A percentile compares a stretch with the other conserved stretches of the same genome.
phyloP scores from a whole-genome alignment of 2,113 vertebrate genomes.

The Synodontis membranacea region DNA sequence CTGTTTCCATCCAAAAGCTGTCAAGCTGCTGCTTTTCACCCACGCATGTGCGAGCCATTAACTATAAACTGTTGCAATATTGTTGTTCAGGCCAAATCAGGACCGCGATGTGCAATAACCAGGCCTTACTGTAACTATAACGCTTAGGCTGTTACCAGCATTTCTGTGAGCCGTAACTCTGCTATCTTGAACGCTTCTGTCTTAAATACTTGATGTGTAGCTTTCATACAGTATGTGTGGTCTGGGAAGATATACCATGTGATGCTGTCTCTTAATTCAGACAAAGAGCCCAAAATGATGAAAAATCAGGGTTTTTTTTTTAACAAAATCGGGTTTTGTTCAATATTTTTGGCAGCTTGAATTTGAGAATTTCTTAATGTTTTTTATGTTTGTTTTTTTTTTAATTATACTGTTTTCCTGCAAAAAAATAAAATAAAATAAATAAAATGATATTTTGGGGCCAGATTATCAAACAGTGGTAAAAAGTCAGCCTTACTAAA shows the following conservation, averaged over 20 bases:
- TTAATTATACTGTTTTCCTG: neutral
- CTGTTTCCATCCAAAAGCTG: constrained; percentile 32
- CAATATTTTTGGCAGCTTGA: neutral
- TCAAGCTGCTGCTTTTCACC: constrained; percentile 25
- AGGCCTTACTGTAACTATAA: constrained; percentile 12
- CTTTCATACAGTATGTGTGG: neutral
- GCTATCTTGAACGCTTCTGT: neutral
- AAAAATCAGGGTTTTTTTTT: neutral
- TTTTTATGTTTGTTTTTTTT: neutral
- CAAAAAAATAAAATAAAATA: too few species aligned
- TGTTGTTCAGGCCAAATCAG: constrained; percentile 16
- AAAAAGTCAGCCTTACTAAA: neutral
- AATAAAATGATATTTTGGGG: too few species aligned
- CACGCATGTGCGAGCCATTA: constrained; percentile 33
- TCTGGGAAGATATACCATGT: neutral
- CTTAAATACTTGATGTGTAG: neutral
- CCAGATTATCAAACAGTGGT: neutral
- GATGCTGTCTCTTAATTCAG: neutral
- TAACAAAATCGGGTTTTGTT: neutral
- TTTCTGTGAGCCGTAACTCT: neutral
- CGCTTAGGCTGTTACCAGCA: neutral
- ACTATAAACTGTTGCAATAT: constrained; percentile 23
- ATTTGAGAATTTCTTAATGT: neutral
- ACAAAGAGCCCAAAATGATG: too few species aligned
- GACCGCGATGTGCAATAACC: constrained; percentile 19